Conservation (phyloP, 92 coral and sea anemone species). For the Porites lobata region DNA sequence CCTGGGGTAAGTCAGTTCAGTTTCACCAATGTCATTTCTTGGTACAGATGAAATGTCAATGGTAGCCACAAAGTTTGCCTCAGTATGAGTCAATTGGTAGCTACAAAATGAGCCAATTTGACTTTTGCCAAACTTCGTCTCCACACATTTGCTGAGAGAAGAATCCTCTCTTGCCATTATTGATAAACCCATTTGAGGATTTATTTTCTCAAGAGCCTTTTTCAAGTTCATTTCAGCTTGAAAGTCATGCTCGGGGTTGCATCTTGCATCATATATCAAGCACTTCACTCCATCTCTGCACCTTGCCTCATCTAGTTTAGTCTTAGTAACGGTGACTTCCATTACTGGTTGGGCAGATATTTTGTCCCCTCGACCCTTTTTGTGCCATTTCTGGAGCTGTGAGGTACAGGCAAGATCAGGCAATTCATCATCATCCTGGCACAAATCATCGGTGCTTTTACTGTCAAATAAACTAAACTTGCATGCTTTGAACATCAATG, state of each 20-base stretch:
- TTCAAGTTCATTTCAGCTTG: constrained; percentile 30
- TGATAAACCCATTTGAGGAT: constrained; percentile 40
- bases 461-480: constrained; percentile 55
- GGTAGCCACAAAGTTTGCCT: constrained; percentile 61
- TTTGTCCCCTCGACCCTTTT: constrained; percentile 56
- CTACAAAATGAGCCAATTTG: constrained; percentile 49
- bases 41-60: constrained; percentile 59
- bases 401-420: constrained; percentile 59
- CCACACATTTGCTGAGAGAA: not conserved
- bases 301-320: constrained; percentile 40
- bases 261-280: constrained; percentile 61
- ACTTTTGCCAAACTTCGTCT: constrained; percentile 38
- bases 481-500: constrained; percentile 64
- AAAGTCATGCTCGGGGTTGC: constrained; percentile 21
- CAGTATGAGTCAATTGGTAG: constrained; percentile 64
- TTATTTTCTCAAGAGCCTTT: not conserved
- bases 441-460: constrained; percentile 26
- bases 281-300: constrained; percentile 39
- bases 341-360: constrained; percentile 1
- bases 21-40: constrained; percentile 7
- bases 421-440: constrained; percentile 22
- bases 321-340: constrained; percentile 53
- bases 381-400: constrained; percentile 68
- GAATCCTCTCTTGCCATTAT: constrained; percentile 7
- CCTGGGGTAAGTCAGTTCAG: constrained; percentile 33